Evolutionary conservation across 2,888 invertebrate genomes (phyloP).

Genomic region (Gisinianus flammeolus): DNA sequence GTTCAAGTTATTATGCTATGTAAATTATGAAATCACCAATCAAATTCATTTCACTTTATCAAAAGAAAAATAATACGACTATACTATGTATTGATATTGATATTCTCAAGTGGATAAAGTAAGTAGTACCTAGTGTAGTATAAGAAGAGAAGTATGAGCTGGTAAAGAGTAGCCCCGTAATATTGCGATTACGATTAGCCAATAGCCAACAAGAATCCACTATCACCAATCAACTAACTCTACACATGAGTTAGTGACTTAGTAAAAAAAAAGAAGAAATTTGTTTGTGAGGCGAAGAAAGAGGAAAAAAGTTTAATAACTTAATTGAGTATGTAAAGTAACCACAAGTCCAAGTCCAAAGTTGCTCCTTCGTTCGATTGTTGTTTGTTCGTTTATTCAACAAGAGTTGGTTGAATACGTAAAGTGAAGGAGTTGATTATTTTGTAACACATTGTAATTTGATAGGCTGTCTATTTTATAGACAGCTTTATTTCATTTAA

Average conservation of each 20-base stretch:
- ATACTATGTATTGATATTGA: neutral
- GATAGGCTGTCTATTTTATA: conserved; percentile 14
- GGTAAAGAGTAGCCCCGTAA: no score
- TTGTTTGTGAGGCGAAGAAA: no score
- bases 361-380: no score
- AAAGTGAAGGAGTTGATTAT: conserved; percentile 7
- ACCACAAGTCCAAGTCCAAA: no score
- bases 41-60: neutral
- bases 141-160: no score
- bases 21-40: neutral
- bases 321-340: conserved; percentile 7
- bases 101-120: no score
- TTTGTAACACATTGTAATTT: conserved; percentile 15
- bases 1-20: neutral
- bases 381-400: no score
- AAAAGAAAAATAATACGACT: neutral
- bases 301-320: conserved; percentile 7
- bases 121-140: no score
- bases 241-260: no score
- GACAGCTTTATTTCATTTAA: conserved; percentile 9
- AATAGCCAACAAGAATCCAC: no score
- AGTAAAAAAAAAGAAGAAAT: neutral
- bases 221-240: no score
- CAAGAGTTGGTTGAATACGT: neutral
- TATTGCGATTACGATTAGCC: no score